Conservation (phyloP, 2,113 vertebrate genomes). For the Saimiri boliviensis region DNA sequence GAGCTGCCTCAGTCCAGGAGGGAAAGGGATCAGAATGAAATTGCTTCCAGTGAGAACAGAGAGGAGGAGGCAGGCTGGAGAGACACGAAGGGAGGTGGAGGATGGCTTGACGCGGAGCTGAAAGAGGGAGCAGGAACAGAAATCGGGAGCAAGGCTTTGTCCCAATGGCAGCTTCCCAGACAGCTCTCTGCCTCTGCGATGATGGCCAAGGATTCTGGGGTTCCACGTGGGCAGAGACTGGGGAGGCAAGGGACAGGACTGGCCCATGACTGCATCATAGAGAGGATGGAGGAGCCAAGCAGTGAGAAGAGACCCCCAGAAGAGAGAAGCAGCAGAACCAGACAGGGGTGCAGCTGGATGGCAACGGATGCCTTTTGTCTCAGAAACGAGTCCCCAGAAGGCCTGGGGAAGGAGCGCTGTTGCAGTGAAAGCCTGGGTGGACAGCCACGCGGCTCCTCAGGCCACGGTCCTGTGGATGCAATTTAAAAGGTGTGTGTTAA, state of each 20-base stretch:
- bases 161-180: background rate
- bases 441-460: background rate
- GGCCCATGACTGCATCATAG: no score
- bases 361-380: background rate
- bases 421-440: background rate
- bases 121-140: rapidly evolving
- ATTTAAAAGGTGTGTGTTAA: background rate
- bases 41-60: background rate
- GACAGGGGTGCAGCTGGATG: background rate
- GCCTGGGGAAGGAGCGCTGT: rapidly evolving
- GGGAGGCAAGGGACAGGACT: background rate
- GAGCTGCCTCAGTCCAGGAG: background rate
- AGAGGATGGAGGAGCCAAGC: background rate
- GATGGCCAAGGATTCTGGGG: background rate
- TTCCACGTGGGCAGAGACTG: background rate
- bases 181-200: background rate
- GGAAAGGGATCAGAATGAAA: background rate
- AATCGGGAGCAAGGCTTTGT: background rate
- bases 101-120: background rate
- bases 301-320: background rate
- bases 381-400: background rate
- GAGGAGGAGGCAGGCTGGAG: background rate
- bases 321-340: background rate
- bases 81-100: background rate
- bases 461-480: background rate